Evolutionary conservation across 2,888 invertebrate genomes (phyloP).

Genomic region (Himalopsyche kuldschensis): DNA sequence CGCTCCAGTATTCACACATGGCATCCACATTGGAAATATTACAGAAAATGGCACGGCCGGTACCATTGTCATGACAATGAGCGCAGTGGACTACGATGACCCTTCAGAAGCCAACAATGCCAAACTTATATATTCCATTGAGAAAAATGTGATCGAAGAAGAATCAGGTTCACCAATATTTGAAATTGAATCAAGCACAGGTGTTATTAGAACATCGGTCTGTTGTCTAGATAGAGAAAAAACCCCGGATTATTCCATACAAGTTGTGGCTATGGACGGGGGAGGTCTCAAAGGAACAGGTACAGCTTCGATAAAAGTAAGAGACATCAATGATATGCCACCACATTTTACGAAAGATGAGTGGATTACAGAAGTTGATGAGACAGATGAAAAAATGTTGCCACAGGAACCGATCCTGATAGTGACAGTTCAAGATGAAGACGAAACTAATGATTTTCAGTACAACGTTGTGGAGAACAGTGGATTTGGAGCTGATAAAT

Average conservation of each 20-base stretch:
- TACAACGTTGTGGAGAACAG: conserved; percentile 53
- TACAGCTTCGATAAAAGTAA: conserved; percentile 56
- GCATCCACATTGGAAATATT: conserved; percentile 54
- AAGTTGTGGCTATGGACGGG: conserved; percentile 55
- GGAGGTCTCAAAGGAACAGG: conserved; percentile 58
- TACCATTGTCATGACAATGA: conserved; percentile 60
- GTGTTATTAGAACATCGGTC: conserved; percentile 56
- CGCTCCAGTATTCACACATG: conserved; percentile 56
- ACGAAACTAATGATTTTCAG: conserved; percentile 54
- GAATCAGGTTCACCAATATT: conserved; percentile 58
- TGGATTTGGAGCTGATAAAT: conserved; percentile 55
- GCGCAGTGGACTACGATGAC: conserved; percentile 61
- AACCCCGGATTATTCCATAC: conserved; percentile 56
- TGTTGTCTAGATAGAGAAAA: conserved; percentile 55
- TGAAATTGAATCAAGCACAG: conserved; percentile 57
- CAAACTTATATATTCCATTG: conserved; percentile 59
- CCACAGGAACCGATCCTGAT: conserved; percentile 54
- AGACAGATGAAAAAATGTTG: conserved; percentile 51
- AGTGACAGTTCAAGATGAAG: conserved; percentile 55
- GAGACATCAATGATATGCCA: conserved; percentile 63
- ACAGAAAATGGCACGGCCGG: conserved; percentile 60
- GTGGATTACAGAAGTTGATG: conserved; percentile 56
- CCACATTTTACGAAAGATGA: conserved; percentile 58
- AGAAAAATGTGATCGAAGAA: conserved; percentile 59
- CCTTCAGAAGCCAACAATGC: conserved; percentile 61